Base-by-base conservation (phyloP, 2,113 vertebrate species). In the Poicephalus meyeri region DNA sequence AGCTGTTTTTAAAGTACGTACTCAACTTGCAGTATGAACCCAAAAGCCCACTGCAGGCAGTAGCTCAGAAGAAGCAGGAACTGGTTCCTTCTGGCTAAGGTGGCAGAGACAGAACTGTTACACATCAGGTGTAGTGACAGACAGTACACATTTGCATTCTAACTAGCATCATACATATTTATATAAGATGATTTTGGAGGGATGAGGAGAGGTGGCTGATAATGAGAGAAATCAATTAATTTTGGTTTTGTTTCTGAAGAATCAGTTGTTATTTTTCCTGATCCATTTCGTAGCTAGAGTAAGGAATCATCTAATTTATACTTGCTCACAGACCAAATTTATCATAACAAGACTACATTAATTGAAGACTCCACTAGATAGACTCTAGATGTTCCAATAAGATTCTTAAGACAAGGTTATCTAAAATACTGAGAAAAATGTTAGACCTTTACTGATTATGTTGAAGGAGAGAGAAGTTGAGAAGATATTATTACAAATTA, bases 241-340 rank as follows among this genome's bases (percentile, higher is more conserved):
- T 72, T 80, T 28, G 18, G 13, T 4, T 71, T 91, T 65, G 10
- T 88, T 89, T 82, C 49, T 9, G 61, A 77, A 61, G 44, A 80
- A 77, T 65, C 11, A 10, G 24, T 61, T 69, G 2, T 9, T 61
- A 41, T 50, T 79, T 81, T 87, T 71, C 29, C 42, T 64, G 16
- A 3, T 0, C 0, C 15, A 37, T 80, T 74, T 10, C 0, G 20
- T 74, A 81, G 6, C 3, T 56, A 71, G 47, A 81, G 60, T 8
- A 56, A 31, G 12, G 4, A 84, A 84, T 72, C 0, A 13, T 39
- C 11, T 55, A 26, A 87, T 69, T 81, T 79, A 31, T 44, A 21
- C 7, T 49, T 88, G 20, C 3, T 91, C 6, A 49, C 47, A 49
- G 14, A 49, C 13, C 4, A 69, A 79, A 69, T 71, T 18, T 41